These are phyloP conservation scores for Erythrocercus mccallii DNA, from an alignment of 2,113 vertebrate genomes.

Conservation along the genomic window DNA sequence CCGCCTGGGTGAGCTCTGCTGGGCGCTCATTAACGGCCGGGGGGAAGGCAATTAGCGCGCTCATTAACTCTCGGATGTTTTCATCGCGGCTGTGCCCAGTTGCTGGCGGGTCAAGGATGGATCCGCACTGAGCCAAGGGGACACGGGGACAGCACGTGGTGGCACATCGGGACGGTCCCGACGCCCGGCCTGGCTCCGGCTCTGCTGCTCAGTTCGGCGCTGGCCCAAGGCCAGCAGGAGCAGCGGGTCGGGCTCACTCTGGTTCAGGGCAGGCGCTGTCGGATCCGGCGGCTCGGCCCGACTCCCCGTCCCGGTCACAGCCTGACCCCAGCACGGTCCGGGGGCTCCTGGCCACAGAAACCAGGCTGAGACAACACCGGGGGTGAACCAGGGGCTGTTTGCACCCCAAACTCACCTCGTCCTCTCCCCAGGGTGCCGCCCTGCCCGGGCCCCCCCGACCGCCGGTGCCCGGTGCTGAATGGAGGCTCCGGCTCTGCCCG, in stretches of 20 bases:
- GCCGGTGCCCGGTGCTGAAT: neutral
- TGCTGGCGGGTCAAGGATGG: neutral
- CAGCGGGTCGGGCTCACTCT: neutral
- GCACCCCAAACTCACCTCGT: neutral
- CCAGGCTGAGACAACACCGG: fast-evolving
- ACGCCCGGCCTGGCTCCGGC: fast-evolving
- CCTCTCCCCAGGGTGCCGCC: neutral
- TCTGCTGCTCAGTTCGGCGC: neutral
- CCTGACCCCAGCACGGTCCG: fast-evolving
- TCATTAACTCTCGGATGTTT: neutral
- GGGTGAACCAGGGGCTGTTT: neutral
- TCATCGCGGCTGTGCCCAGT: neutral
- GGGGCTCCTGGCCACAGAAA: neutral
- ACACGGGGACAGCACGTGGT: neutral
- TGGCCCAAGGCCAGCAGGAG: neutral
- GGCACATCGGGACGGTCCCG: neutral
- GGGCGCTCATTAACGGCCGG: neutral
- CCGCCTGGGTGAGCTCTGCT: neutral
- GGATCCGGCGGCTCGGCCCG: neutral
- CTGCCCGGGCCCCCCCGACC: neutral
- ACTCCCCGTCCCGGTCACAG: neutral
- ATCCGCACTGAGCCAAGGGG: neutral
- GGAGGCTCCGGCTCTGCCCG: neutral
- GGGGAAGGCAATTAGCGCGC: neutral
- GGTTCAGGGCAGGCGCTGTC: neutral